A percentile compares a stretch with the other conserved stretches of the same genome.
Conservation (phyloP, 1,140 invertebrate genomes). For the Heterodera carotae region DNA sequence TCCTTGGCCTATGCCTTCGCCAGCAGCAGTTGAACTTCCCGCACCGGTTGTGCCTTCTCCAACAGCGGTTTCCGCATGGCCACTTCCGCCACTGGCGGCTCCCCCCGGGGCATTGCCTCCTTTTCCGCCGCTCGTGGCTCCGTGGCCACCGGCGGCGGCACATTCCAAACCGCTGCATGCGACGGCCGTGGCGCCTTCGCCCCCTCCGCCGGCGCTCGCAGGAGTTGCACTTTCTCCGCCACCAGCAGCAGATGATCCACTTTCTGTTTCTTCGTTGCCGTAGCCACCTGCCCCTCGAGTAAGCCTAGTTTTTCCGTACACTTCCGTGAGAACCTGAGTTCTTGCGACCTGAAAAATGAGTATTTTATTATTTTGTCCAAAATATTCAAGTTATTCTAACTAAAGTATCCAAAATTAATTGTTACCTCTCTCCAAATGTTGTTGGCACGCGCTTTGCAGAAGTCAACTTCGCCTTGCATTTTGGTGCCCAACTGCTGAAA, state of each 20-base stretch:
- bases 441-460: conserved; percentile 56
- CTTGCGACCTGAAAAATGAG: conserved; percentile 28
- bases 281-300: background rate
- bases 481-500: conserved; percentile 53
- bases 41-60: background rate
- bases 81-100: background rate
- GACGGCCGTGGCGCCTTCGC: background rate
- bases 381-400: background rate
- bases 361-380: background rate
- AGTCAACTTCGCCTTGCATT: conserved; percentile 61
- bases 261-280: background rate
- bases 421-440: conserved; percentile 63
- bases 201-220: background rate
- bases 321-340: conserved; percentile 42
- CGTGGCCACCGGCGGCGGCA: background rate
- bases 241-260: no score
- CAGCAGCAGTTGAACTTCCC: background rate
- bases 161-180: background rate
- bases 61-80: no score
- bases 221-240: background rate
- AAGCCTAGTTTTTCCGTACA: background rate
- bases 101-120: background rate
- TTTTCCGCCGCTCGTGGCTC: background rate
- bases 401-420: background rate
- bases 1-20: background rate